A percentile compares a stretch with the other conserved stretches of the same genome.
Conservation (phyloP, 2,113 vertebrate species). For the Maccullochella peelii region DNA sequence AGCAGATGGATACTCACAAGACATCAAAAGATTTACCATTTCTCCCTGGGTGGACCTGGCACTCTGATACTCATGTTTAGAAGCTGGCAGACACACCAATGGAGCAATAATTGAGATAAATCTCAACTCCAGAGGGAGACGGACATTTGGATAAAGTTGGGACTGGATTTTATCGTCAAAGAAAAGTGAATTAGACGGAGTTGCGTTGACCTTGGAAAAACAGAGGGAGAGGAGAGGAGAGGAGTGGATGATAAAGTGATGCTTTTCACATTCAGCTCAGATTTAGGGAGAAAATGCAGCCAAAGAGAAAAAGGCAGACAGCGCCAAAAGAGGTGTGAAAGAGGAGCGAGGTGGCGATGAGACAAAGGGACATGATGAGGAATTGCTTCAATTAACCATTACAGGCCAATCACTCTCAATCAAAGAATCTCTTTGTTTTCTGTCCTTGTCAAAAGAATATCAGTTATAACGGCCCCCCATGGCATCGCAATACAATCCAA, state of each 20-base stretch:
- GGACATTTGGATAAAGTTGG: conserved; percentile 71
- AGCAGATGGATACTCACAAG: conserved; percentile 67
- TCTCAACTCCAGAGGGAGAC: conserved; percentile 63
- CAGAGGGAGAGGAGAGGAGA: conserved; percentile 22
- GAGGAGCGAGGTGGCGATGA: conserved; percentile 57
- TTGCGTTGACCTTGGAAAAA: conserved; percentile 73
- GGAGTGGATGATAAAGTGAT: conserved; percentile 50
- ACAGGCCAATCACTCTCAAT: conserved; percentile 75
- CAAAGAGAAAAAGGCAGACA: conserved; percentile 36
- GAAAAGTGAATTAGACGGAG: conserved; percentile 72
- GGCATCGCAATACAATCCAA: conserved; percentile 72
- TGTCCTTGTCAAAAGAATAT: conserved; percentile 76
- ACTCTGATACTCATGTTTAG: conserved; percentile 72
- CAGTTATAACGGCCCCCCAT: conserved; percentile 62
- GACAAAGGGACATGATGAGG: conserved; percentile 72
- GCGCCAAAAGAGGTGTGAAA: conserved; percentile 40
- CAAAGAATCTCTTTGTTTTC: conserved; percentile 70
- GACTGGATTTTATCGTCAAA: conserved; percentile 76
- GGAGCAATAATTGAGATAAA: conserved; percentile 79
- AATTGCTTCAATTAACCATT: conserved; percentile 72
- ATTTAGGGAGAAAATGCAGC: conserved; percentile 48
- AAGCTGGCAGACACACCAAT: conserved; percentile 60
- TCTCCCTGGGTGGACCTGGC: conserved; percentile 59
- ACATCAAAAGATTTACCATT: conserved; percentile 73
- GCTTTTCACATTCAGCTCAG: conserved; percentile 60